These are phyloP conservation scores for Grammomys dolichurus DNA, from an alignment of 2,113 vertebrate species.

Conservation along the genomic window DNA sequence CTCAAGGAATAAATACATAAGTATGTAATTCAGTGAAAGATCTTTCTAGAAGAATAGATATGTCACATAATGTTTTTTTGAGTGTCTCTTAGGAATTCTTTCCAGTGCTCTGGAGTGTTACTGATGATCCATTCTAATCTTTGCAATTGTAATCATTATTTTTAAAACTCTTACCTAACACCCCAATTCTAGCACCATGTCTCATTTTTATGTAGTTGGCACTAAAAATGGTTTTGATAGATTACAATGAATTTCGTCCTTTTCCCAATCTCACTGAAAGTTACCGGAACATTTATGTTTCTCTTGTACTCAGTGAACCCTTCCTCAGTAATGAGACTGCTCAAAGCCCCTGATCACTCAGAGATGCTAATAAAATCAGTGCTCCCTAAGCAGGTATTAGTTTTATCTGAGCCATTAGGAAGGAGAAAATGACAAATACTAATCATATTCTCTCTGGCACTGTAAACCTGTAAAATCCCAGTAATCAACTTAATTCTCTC, in stretches of 20 bases:
- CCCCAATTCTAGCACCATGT: not conserved
- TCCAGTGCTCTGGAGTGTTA: not conserved
- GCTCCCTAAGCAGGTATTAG: not conserved
- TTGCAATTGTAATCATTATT: not conserved
- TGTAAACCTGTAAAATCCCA: not conserved
- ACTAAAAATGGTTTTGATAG: not conserved
- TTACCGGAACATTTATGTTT: not conserved
- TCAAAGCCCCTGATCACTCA: not conserved
- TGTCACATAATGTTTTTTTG: not conserved
- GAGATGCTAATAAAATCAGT: not conserved
- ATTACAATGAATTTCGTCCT: not conserved
- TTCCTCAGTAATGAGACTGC: not conserved
- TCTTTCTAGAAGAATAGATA: not conserved
- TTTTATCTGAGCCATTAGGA: slow-evolving; percentile 7
- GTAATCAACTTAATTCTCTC: not conserved
- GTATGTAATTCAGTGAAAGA: not conserved
- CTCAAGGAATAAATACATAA: not conserved
- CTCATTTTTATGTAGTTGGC: not conserved
- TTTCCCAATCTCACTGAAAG: not conserved
- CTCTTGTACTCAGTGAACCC: not conserved
- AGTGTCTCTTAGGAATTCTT: not conserved
- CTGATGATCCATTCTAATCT: not conserved
- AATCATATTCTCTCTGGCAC: not conserved
- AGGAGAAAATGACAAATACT: not conserved
- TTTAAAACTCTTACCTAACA: not conserved